A percentile compares a stretch with the other conserved stretches of the same genome.
phyloP scores from a whole-genome alignment of 2,113 vertebrate species.

The Orthonyx spaldingii region DNA sequence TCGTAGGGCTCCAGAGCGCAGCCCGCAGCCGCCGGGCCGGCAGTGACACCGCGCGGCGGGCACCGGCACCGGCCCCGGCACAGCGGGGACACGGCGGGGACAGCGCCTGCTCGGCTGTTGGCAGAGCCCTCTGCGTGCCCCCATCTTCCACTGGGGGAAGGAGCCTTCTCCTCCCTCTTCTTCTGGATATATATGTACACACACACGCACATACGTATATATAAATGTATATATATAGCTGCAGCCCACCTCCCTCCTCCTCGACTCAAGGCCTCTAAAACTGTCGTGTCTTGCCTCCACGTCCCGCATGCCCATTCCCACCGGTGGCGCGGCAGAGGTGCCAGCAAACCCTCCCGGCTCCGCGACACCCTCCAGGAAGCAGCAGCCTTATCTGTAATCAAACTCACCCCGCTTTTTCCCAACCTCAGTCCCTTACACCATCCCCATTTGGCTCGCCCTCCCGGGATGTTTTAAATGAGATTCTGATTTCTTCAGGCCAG shows the following conservation, averaged over 20 bases:
- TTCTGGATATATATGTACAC: neutral
- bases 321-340: neutral
- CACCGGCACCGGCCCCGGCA: neutral
- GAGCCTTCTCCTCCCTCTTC: neutral
- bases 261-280: neutral
- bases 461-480: conserved; percentile 5
- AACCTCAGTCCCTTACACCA: neutral
- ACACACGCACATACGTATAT: neutral
- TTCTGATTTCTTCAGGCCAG: conserved; percentile 29
- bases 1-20: neutral
- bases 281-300: neutral
- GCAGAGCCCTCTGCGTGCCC: neutral
- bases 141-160: neutral
- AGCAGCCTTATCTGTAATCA: neutral
- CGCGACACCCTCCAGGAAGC: neutral
- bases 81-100: neutral
- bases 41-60: conserved; percentile 44
- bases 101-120: accelerated
- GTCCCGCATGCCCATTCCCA: neutral
- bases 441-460: neutral
- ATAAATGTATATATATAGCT: neutral
- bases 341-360: neutral
- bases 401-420: neutral
- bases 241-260: neutral
- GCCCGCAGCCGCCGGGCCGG: neutral